These are phyloP conservation scores for Atractosteus spatula DNA, from an alignment of 2,113 vertebrate genomes.

Conservation along the genomic window DNA sequence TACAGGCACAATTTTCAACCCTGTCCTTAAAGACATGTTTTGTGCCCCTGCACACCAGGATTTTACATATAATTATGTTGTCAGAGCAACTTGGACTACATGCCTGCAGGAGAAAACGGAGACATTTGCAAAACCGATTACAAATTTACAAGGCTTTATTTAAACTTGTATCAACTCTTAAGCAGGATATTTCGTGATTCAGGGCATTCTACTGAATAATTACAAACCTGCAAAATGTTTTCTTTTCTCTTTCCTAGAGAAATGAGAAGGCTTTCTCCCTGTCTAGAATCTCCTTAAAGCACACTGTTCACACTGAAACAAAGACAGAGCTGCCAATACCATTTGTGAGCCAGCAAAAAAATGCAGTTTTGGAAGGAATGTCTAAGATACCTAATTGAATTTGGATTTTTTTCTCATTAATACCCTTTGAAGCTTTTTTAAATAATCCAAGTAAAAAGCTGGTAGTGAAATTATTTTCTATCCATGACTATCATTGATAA, in stretches of 20 bases:
- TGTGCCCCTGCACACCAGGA: conserved; percentile 36
- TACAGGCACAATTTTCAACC: conserved; percentile 51
- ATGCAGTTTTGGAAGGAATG: too few species aligned
- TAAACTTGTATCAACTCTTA: conserved; percentile 16
- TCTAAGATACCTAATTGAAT: not conserved
- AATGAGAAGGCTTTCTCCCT: too few species aligned
- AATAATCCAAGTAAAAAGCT: conserved; percentile 36
- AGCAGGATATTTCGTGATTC: not conserved
- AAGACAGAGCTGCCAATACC: too few species aligned
- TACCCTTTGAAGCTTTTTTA: not conserved
- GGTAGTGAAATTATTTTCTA: conserved; percentile 47
- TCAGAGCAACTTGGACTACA: conserved; percentile 56
- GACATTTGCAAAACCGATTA: not conserved
- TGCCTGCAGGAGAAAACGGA: conserved; percentile 19
- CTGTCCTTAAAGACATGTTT: conserved; percentile 37
- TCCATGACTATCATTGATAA: conserved; percentile 48
- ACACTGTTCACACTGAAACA: too few species aligned
- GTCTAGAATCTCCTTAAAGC: too few species aligned
- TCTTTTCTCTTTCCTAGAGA: too few species aligned
- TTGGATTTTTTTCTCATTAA: not conserved
- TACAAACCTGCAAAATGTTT: not conserved
- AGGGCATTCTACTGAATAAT: not conserved
- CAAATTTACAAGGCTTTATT: conserved; percentile 33
- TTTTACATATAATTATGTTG: conserved; percentile 71
- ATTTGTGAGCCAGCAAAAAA: too few species aligned